A percentile compares a stretch with the other conserved stretches of the same genome.
These are phyloP conservation scores for Leptura quadrifasciata DNA, from an alignment of 2,888 invertebrate genomes.

Conservation along the genomic window DNA sequence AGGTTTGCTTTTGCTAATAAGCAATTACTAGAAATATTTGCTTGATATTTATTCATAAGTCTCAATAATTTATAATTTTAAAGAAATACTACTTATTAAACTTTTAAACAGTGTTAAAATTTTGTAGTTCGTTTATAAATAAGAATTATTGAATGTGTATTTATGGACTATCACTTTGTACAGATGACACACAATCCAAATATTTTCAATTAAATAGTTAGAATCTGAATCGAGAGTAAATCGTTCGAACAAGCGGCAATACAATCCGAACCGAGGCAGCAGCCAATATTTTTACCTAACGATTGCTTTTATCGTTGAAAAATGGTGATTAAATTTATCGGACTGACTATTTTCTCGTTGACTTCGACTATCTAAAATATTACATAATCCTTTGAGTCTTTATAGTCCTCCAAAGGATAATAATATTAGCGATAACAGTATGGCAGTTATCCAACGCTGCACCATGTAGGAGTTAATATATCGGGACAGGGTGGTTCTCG, in stretches of 20 bases:
- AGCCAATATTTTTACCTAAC: conserved; percentile 50
- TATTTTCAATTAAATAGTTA: neutral
- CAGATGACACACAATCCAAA: neutral
- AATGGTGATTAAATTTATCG: conserved; percentile 66
- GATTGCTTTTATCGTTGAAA: conserved; percentile 60
- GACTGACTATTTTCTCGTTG: conserved; percentile 56
- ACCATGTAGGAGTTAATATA: conserved; percentile 39
- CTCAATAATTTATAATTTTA: too few species aligned
- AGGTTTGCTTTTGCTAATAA: too few species aligned
- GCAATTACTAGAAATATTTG: too few species aligned
- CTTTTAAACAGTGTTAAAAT: too few species aligned
- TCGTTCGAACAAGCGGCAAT: conserved; percentile 36
- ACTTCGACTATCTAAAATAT: conserved; percentile 40
- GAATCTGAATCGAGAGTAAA: neutral
- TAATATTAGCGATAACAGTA: conserved; percentile 62
- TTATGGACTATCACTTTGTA: too few species aligned
- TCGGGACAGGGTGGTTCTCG: conserved; percentile 31
- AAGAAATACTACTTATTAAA: too few species aligned
- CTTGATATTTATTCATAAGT: too few species aligned
- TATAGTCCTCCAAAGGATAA: conserved; percentile 67
- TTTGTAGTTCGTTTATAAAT: too few species aligned
- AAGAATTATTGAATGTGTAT: too few species aligned
- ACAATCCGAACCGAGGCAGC: conserved; percentile 41
- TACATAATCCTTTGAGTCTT: conserved; percentile 65
- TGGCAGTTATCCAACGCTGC: conserved; percentile 46